phyloP scores from a whole-genome alignment of 2,797 vertebrate species.

The Hydrolagus colliei region DNA sequence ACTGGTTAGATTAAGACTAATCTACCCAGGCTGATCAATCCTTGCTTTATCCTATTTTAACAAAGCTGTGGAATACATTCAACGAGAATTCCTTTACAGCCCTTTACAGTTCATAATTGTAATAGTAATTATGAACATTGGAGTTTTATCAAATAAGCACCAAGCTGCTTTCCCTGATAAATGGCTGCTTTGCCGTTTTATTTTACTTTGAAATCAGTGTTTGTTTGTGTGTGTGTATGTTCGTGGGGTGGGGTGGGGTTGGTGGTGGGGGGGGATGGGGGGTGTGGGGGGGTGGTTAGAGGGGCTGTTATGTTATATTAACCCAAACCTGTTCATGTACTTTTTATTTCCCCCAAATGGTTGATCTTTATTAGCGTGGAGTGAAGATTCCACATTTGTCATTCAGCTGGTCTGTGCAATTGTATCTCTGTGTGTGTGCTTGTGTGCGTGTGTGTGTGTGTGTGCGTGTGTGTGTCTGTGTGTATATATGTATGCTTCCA shows the following conservation, averaged over 20 bases:
- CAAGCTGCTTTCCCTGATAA: conserved; percentile 16
- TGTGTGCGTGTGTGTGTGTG: too few relatives aligned
- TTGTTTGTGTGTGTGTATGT: too few relatives aligned
- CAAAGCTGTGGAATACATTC: conserved; percentile 6
- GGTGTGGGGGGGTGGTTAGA: too few relatives aligned
- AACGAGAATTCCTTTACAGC: background rate
- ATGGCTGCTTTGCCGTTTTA: background rate
- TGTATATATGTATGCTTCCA: background rate
- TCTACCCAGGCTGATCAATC: background rate
- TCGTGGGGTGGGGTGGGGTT: too few relatives aligned
- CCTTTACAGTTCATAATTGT: background rate
- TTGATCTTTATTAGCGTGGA: background rate
- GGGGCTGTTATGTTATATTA: background rate
- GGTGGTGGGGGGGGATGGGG: too few relatives aligned
- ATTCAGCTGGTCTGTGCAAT: background rate
- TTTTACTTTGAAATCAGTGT: conserved; percentile 4
- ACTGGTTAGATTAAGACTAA: too few relatives aligned
- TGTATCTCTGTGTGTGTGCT: too few relatives aligned
- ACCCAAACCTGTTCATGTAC: conserved; percentile 12
- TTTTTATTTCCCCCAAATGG: background rate
- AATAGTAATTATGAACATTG: background rate
- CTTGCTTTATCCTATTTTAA: background rate
- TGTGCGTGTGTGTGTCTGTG: background rate
- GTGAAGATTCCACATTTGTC: conserved; percentile 18
- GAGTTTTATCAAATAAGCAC: background rate